These are phyloP conservation scores for Heliconius hortense DNA, from an alignment of 2,888 invertebrate species.

Conservation along the genomic window DNA sequence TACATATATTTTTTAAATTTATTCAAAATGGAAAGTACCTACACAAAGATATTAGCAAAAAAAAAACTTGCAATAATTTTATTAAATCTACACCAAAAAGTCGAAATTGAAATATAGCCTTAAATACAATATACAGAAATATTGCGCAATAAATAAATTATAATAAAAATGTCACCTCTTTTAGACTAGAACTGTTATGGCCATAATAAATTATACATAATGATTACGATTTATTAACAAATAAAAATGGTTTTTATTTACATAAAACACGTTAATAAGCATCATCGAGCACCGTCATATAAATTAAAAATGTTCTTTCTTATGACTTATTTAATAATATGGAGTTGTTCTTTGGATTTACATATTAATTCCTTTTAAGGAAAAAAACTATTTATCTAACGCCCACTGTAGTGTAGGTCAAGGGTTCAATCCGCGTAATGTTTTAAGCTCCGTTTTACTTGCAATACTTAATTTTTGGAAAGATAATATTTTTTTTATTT, in stretches of 20 bases:
- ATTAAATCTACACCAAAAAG: slow-evolving; percentile 1
- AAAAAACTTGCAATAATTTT: neutral
- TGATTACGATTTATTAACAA: slow-evolving; percentile 34
- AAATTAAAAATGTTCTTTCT: slow-evolving; percentile 21
- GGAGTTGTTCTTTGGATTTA: slow-evolving; percentile 1
- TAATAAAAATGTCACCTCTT: slow-evolving; percentile 31
- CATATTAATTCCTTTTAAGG: slow-evolving; percentile 8
- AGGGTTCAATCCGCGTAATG: neutral
- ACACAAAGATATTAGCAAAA: neutral
- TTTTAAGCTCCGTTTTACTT: neutral
- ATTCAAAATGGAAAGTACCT: neutral
- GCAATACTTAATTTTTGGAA: too few relatives aligned
- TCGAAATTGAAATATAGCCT: neutral
- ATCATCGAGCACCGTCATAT: slow-evolving; percentile 23
- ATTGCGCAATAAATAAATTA: slow-evolving; percentile 33
- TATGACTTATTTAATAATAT: slow-evolving; percentile 24
- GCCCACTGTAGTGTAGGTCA: neutral
- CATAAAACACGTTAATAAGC: slow-evolving; percentile 30
- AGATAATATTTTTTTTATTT: too few relatives aligned
- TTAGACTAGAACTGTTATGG: slow-evolving; percentile 27
- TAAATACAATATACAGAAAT: slow-evolving; percentile 22
- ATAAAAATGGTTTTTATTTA: slow-evolving; percentile 30
- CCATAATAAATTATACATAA: slow-evolving; percentile 32
- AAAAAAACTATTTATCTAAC: neutral
- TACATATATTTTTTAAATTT: too few relatives aligned